Conservation (phyloP, 1,140 invertebrate genomes). For the Drosophila subobscura region DNA sequence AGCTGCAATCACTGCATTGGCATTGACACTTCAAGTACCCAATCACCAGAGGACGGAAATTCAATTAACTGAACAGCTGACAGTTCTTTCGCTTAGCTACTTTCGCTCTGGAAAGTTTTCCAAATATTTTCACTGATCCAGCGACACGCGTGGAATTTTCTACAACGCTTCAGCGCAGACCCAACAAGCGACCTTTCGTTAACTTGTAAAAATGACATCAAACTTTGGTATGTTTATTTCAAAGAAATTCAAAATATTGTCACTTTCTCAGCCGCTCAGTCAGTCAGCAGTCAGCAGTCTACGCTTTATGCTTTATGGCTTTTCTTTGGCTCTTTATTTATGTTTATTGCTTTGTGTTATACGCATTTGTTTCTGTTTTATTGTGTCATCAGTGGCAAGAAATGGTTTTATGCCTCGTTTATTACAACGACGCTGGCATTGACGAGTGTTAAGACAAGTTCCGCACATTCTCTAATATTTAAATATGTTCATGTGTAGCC, state of each 20-base stretch:
- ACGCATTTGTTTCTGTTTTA: conserved; percentile 37
- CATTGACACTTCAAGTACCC: conserved; percentile 33
- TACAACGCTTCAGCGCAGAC: conserved; percentile 12
- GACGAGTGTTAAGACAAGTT: conserved; percentile 6
- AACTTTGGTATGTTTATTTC: conserved; percentile 28
- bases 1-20: conserved; percentile 26
- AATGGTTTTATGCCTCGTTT: conserved; percentile 9
- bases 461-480: conserved; percentile 8
- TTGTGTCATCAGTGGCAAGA: conserved; percentile 27
- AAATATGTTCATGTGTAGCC: conserved; percentile 3
- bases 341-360: conserved; percentile 25
- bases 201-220: conserved; percentile 26
- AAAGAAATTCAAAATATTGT: conserved; percentile 60
- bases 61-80: neutral
- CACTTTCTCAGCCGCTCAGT: conserved; percentile 4
- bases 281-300: conserved; percentile 4
- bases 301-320: conserved; percentile 31
- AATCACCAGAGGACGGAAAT: too few relatives aligned
- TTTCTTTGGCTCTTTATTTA: conserved; percentile 38
- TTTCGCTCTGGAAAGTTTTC: conserved; percentile 26
- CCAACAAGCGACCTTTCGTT: conserved; percentile 30
- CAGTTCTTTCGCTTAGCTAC: conserved; percentile 11
- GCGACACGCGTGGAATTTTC: conserved; percentile 5
- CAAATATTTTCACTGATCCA: conserved; percentile 27
- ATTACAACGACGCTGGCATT: neutral